Evolutionary conservation across 2,113 vertebrate genomes (phyloP).

Genomic region (Ornithorhynchus anatinus): DNA sequence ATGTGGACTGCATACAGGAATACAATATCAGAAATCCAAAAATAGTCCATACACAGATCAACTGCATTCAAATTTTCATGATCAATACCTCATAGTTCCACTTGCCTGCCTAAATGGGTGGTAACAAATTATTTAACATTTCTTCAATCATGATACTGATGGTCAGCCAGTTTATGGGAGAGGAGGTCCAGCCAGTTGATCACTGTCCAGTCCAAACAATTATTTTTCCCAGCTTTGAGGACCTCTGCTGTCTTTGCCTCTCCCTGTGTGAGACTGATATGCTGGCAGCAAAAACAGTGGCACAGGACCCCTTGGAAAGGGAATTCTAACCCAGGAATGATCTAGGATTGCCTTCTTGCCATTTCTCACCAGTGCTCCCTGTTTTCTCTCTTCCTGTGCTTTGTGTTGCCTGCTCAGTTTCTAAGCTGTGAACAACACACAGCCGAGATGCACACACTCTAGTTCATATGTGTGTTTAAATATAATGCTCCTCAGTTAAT

Average conservation of each 20-base stretch:
- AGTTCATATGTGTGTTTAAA: constrained; percentile 60
- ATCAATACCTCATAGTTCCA: constrained; percentile 67
- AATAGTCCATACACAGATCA: constrained; percentile 67
- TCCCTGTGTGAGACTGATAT: constrained; percentile 72
- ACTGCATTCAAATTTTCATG: constrained; percentile 64
- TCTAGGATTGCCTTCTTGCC: constrained; percentile 65
- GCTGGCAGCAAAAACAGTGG: constrained; percentile 75
- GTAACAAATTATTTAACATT: constrained; percentile 52
- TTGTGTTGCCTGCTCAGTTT: constrained; percentile 45
- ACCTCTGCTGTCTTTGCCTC: constrained; percentile 65
- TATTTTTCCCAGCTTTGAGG: constrained; percentile 44
- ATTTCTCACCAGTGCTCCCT: constrained; percentile 15
- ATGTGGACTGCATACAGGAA: constrained; percentile 83
- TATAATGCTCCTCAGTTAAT: constrained; percentile 77
- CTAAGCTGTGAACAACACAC: constrained; percentile 41
- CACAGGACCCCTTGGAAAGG: constrained; percentile 80
- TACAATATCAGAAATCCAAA: constrained; percentile 72
- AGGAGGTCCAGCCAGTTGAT: constrained; percentile 58
- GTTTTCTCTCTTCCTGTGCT: constrained; percentile 41
- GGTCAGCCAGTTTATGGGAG: constrained; percentile 50
- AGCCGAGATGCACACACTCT: constrained; percentile 49
- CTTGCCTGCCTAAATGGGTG: constrained; percentile 57
- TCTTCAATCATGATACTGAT: constrained; percentile 62
- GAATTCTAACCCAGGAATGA: constrained; percentile 74
- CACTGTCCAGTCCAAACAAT: constrained; percentile 46